Base-by-base conservation (phyloP, 1,140 invertebrate genomes). In the Stenopsyche tienmushanensis region DNA sequence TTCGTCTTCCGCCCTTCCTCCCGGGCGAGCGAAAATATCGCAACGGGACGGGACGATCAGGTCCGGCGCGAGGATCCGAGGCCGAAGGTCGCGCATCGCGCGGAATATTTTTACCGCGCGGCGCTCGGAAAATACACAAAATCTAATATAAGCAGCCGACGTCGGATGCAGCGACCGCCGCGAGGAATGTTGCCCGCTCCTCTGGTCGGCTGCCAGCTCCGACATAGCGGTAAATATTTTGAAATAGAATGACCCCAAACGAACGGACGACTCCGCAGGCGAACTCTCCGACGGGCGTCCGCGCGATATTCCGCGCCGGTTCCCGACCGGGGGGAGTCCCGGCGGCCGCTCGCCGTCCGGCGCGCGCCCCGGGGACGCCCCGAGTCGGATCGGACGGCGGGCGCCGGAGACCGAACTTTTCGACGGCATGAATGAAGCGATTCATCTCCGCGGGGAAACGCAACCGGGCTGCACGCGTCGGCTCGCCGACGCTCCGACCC, bases 211-310 rank as follows among this genome's bases (percentile, higher is more conserved):
- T 59, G 64, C 64, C 59, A 66, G 64, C 57, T 20, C 45, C 50
- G 52, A 57, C 50, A 62, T 66, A 66, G 65, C 65, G 65, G 65
- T 66, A 66, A 66, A 66, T 66, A 66, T 66, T 66, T 66, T 62
- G 58, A 66, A 66, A 66, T 47, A 49, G 57, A 60, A 47, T 60
- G 57, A 60, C 57, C 57, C 57, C 57, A 49, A 60, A 24, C 54
- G 20, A 15, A 17, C 26, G 29, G 29, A 34, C 23, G 17, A 13
- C 42, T 34, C 18, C 42, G 29, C 47, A 47, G 57, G 57, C 57
- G 39, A 60, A 60, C 47, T 60, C 47, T 60, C 10, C 29, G 21
- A 26, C 26, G 13, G 7, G 21, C 52, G 9, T n/a, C n/a, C n/a
- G n/a, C n/a, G n/a, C n/a, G n/a, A n/a, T n/a, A n/a, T n/a, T n/a